Conservation (phyloP, 2,113 vertebrate genomes). For the Monarcha castaneiventris region DNA sequence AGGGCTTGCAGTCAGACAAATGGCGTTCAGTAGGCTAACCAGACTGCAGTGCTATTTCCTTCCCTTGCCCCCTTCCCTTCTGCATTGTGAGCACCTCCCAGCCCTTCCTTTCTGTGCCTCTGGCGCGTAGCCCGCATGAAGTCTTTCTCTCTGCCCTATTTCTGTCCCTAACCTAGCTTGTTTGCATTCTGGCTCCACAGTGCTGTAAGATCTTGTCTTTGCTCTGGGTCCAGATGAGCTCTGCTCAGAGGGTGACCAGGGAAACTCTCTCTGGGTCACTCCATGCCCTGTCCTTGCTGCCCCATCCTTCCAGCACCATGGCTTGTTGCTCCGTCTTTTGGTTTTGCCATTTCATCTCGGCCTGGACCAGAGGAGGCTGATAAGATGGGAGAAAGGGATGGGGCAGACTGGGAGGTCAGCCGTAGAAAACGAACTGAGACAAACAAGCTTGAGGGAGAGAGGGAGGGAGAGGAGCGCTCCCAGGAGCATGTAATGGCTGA, state of each 20-base stretch:
- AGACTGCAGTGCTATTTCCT: not conserved
- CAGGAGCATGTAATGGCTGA: constrained; percentile 29
- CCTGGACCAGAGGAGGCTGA: not conserved
- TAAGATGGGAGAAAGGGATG: not conserved
- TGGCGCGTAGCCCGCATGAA: not conserved
- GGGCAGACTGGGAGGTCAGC: not conserved
- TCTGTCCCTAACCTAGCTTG: constrained; percentile 40
- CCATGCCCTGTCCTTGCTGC: not conserved
- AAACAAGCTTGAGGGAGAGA: not conserved
- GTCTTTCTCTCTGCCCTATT: constrained; percentile 38
- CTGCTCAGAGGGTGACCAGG: not conserved
- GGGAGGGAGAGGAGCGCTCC: not conserved
- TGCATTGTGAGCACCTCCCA: not conserved
- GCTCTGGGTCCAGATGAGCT: not conserved
- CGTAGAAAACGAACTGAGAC: not conserved
- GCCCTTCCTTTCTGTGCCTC: not conserved
- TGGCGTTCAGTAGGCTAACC: not conserved
- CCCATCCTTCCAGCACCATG: not conserved
- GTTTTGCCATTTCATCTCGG: not conserved
- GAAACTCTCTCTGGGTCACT: not conserved
- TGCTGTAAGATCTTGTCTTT: not conserved
- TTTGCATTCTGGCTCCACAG: constrained; percentile 40
- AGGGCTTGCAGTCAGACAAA: not conserved
- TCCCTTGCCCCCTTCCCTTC: not conserved
- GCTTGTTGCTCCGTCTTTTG: not conserved